Conservation (phyloP, 2,113 vertebrate species). For the Clarias macrocephalus region DNA sequence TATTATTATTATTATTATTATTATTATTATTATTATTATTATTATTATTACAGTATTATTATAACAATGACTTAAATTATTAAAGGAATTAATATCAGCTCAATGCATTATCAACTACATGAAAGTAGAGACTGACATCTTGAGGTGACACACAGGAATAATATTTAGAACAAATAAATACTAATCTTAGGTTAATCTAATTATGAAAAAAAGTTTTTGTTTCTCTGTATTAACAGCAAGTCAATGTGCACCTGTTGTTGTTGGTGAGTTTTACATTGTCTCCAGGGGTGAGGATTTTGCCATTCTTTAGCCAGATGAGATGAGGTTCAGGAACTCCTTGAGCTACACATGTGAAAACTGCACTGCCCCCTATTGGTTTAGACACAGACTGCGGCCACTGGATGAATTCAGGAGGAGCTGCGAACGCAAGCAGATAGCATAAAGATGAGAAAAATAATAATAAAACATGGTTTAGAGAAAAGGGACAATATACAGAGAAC, state of each 20-base stretch:
- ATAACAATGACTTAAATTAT: not conserved
- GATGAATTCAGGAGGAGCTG: constrained; percentile 77
- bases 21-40: not conserved
- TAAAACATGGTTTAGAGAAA: not conserved
- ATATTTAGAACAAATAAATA: not conserved
- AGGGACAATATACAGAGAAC: not conserved
- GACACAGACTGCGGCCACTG: constrained; percentile 79
- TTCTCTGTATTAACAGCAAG: not conserved
- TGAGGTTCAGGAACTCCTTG: constrained; percentile 72
- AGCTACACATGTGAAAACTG: constrained; percentile 74
- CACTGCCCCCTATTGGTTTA: constrained; percentile 70
- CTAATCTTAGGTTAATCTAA: no score
- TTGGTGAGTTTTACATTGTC: constrained; percentile 72
- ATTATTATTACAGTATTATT: not conserved
- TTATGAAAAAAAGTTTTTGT: no score
- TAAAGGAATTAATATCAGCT: not conserved
- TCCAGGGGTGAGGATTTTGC: constrained; percentile 68
- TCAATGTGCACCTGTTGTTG: constrained; percentile 71
- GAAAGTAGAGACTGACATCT: constrained; percentile 43
- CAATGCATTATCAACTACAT: not conserved
- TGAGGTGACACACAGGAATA: constrained; percentile 31
- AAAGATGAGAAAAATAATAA: not conserved
- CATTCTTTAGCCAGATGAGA: constrained; percentile 79
- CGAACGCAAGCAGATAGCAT: not conserved
- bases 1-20: not conserved